Percentiles rank a stretch among this genome's conserved stretches.
Conservation (phyloP, 2,888 invertebrate species). For the Acleris sparsana region DNA sequence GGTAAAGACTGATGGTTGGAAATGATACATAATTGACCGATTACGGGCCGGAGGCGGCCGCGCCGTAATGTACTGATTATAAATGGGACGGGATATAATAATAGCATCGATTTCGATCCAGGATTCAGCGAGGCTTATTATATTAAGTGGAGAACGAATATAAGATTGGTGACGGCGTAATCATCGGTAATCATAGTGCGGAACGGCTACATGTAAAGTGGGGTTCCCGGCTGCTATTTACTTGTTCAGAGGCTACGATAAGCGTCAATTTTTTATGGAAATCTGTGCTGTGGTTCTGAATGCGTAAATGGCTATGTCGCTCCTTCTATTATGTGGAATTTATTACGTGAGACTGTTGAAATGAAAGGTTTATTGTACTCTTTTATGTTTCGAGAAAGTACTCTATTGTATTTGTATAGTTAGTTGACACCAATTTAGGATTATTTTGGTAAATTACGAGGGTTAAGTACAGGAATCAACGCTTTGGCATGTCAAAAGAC, state of each 20-base stretch:
- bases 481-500: no score
- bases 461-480: no score
- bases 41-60: conserved; percentile 69
- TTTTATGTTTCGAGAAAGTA: conserved; percentile 22
- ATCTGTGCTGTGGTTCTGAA: no score
- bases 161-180: conserved; percentile 78
- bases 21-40: conserved; percentile 82
- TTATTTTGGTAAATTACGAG: not conserved
- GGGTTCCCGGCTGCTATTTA: conserved; percentile 46
- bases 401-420: conserved; percentile 15
- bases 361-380: conserved; percentile 35
- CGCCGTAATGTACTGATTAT: conserved; percentile 72
- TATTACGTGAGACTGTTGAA: conserved; percentile 35
- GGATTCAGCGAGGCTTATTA: conserved; percentile 79
- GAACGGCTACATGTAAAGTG: conserved; percentile 44
- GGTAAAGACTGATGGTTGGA: conserved; percentile 80
- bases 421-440: conserved; percentile 12
- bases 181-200: conserved; percentile 73
- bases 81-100: conserved; percentile 76
- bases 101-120: conserved; percentile 78
- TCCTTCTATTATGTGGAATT: conserved; percentile 45
- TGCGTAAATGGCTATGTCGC: conserved; percentile 54
- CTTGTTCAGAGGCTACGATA: conserved; percentile 30
- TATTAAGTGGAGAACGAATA: conserved; percentile 80
- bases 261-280: no score